These are phyloP conservation scores for Scleropages formosus DNA, from an alignment of 2,797 vertebrate species.

Conservation along the genomic window DNA sequence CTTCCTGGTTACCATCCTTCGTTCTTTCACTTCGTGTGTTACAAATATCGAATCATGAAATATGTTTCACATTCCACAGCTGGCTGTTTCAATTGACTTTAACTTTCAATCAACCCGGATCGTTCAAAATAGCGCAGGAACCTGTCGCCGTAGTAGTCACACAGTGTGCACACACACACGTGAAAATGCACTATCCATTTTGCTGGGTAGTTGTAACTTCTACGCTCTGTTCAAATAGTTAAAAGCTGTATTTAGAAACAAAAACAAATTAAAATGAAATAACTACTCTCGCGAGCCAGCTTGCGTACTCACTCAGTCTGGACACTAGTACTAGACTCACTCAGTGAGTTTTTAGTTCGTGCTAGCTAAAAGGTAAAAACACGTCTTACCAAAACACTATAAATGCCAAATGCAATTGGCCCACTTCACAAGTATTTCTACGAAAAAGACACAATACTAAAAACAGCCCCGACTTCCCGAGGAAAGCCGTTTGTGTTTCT, in stretches of 20 bases:
- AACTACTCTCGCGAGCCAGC: background rate
- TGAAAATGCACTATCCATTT: no score
- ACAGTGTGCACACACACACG: no score
- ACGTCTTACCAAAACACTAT: background rate
- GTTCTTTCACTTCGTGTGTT: no score
- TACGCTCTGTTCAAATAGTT: background rate
- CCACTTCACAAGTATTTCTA: background rate
- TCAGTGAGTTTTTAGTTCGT: background rate
- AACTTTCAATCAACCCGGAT: no score
- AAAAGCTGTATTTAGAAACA: background rate
- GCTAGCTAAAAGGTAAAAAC: background rate
- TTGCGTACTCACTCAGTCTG: constrained; percentile 5
- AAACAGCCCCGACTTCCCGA: constrained; percentile 47
- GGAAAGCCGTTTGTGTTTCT: constrained; percentile 50
- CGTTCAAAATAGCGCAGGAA: no score
- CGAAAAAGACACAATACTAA: background rate
- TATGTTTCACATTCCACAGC: background rate
- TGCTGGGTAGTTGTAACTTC: no score
- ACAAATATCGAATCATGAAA: no score
- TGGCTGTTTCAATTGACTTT: background rate
- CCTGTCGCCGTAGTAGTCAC: no score
- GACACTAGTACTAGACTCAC: constrained; percentile 11
- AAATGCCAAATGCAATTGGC: background rate
- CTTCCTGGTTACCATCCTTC: no score
- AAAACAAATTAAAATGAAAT: background rate